Conservation (phyloP, 1,140 invertebrate species). For the Drosophila mayri region DNA sequence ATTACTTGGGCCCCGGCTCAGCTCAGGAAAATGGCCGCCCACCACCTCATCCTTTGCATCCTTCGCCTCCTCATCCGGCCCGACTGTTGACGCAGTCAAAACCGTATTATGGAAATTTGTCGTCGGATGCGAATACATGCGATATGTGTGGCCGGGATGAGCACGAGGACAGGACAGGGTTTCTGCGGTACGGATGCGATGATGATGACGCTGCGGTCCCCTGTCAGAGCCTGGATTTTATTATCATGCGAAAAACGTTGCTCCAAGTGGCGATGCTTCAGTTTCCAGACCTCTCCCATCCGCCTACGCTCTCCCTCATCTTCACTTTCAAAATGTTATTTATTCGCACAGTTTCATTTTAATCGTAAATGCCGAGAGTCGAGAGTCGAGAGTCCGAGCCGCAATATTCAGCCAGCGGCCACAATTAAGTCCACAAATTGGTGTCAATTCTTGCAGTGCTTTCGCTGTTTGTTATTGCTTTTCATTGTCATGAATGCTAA, state of each 20-base stretch:
- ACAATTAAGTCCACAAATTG: slow-evolving; percentile 70
- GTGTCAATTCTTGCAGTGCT: slow-evolving; percentile 56
- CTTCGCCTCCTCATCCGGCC: too few species aligned
- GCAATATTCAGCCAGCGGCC: slow-evolving; percentile 21
- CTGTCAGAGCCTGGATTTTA: slow-evolving; percentile 27
- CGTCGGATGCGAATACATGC: slow-evolving; percentile 34
- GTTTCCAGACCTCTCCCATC: not conserved
- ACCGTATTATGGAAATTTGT: slow-evolving; percentile 48
- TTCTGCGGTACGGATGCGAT: slow-evolving; percentile 17
- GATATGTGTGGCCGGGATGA: slow-evolving; percentile 28
- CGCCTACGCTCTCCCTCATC: not conserved
- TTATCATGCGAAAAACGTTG: slow-evolving; percentile 37
- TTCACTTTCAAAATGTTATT: slow-evolving; percentile 45
- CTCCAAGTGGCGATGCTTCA: slow-evolving; percentile 32
- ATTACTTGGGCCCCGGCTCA: slow-evolving; percentile 10
- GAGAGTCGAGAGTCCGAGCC: slow-evolving; percentile 13
- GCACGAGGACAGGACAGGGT: not conserved
- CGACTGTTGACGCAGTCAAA: slow-evolving; percentile 48
- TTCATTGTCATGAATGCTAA: slow-evolving; percentile 52
- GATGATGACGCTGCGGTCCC: slow-evolving; percentile 14
- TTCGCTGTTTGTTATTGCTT: slow-evolving; percentile 27
- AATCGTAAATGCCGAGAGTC: slow-evolving; percentile 42
- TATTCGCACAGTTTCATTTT: slow-evolving; percentile 56
- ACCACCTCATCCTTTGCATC: not conserved
- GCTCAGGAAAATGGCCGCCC: slow-evolving; percentile 27